Evolutionary conservation across 2,888 invertebrate species (phyloP).

Genomic region (Imbricaverruca yamaguchii): DNA sequence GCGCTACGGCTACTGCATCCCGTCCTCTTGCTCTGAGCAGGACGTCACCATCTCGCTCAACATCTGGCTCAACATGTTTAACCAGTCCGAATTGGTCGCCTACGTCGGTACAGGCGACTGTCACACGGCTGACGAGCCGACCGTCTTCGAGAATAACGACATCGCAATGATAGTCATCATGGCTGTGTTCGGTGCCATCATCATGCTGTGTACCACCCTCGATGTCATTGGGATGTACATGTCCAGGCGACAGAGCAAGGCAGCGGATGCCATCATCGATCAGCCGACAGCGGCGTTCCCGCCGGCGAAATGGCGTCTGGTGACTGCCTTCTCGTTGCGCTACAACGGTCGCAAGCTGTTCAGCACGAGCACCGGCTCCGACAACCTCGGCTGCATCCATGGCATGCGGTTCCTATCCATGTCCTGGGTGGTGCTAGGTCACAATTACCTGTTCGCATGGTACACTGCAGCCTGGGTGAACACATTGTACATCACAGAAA

Average conservation of each 20-base stretch:
- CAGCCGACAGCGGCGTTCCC: background rate
- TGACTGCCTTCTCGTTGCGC: background rate
- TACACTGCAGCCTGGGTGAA: background rate
- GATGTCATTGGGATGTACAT: background rate
- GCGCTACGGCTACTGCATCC: constrained; percentile 5
- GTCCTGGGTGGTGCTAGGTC: background rate
- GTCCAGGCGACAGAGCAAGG: background rate
- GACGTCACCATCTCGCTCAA: background rate
- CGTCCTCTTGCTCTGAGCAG: background rate
- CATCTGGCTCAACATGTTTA: background rate
- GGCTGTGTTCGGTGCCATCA: background rate
- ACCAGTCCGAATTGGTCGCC: background rate
- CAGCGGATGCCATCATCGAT: background rate
- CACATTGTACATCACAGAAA: background rate
- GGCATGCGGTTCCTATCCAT: constrained; percentile 19
- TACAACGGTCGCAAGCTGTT: background rate
- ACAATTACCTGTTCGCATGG: background rate
- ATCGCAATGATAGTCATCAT: background rate
- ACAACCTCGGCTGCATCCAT: constrained; percentile 13
- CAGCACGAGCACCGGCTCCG: background rate
- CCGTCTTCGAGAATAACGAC: background rate
- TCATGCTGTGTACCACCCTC: background rate
- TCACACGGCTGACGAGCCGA: background rate
- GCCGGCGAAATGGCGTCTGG: background rate
- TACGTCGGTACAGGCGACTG: background rate